These are phyloP conservation scores for Erpornis zantholeuca DNA, from an alignment of 2,113 vertebrate species.

Conservation along the genomic window DNA sequence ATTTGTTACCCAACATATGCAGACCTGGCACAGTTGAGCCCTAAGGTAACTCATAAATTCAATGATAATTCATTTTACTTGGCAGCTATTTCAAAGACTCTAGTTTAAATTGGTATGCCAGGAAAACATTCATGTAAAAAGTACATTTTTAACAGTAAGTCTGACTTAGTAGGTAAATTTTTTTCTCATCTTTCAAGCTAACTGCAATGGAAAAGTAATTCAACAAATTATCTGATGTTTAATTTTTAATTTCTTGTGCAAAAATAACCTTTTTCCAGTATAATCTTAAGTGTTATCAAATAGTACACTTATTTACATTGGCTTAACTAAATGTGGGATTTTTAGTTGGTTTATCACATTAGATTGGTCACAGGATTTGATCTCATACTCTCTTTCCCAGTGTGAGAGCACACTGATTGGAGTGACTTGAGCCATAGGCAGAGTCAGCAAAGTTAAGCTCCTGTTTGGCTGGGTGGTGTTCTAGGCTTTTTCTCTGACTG, in stretches of 20 bases:
- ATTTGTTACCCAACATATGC: conserved; percentile 14
- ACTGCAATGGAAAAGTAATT: not conserved
- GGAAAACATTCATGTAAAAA: conserved; percentile 41
- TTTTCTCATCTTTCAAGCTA: not conserved
- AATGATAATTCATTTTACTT: conserved; percentile 76
- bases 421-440: not conserved
- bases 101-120: conserved; percentile 54
- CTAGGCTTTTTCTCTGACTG: not conserved
- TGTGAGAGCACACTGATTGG: not conserved
- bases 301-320: not conserved
- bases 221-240: not conserved
- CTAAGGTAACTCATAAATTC: conserved; percentile 58
- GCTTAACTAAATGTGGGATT: not conserved
- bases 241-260: not conserved
- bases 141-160: conserved; percentile 24
- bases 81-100: conserved; percentile 66
- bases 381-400: not conserved
- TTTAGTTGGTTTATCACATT: not conserved
- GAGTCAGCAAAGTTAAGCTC: not conserved
- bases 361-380: not conserved
- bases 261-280: not conserved
- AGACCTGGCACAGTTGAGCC: conserved; percentile 25
- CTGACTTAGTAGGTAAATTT: conserved; percentile 44
- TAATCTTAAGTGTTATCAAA: not conserved
- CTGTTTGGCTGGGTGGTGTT: not conserved